Evolutionary conservation across 2,797 vertebrate species (phyloP).

Genomic region (Eidolon dupreanum): DNA sequence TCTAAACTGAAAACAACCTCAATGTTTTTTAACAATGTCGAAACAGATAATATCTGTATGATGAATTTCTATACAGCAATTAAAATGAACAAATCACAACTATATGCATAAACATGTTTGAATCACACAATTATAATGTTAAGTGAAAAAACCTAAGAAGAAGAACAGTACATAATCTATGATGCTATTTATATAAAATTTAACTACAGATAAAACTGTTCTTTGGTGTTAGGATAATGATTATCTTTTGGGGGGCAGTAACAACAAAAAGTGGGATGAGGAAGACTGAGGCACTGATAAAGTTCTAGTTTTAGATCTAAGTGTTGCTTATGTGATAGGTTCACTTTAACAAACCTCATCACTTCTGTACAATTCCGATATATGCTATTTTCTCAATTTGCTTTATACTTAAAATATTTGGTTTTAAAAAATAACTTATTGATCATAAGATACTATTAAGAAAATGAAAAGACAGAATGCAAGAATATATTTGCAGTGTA

Average conservation of each 20-base stretch:
- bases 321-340: neutral
- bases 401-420: neutral
- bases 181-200: neutral
- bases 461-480: neutral
- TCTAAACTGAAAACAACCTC: neutral
- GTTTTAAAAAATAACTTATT: neutral
- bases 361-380: neutral
- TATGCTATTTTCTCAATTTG: neutral
- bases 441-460: neutral
- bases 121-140: neutral
- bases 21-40: neutral
- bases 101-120: neutral
- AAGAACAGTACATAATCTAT: neutral
- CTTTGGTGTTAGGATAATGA: neutral
- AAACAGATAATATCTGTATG: neutral
- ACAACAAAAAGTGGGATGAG: neutral
- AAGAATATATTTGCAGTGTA: neutral
- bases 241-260: neutral
- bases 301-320: neutral
- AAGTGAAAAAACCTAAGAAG: neutral
- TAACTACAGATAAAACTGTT: neutral
- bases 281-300: neutral
- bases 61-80: neutral
- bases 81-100: neutral
- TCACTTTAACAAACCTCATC: neutral